Evolutionary conservation across 2,888 invertebrate species (phyloP).

Genomic region (Chrysopilus asiliformis): DNA sequence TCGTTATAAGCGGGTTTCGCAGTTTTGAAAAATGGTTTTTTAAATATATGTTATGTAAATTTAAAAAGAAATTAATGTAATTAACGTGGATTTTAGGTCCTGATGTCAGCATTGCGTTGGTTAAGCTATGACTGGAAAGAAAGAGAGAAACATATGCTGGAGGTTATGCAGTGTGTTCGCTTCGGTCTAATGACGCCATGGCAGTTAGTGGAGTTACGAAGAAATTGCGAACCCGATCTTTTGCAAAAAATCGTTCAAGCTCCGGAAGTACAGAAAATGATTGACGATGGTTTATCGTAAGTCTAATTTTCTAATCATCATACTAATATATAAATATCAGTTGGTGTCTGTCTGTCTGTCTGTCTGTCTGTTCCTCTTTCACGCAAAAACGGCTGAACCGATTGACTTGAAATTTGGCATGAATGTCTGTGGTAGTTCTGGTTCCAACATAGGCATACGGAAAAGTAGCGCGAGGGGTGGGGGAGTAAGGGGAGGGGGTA

Average conservation of each 20-base stretch:
- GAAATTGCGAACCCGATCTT: slow-evolving; percentile 58
- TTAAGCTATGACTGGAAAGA: slow-evolving; percentile 54
- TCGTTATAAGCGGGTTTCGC: too few species aligned
- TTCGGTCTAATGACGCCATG: slow-evolving; percentile 69
- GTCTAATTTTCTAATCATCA: too few species aligned
- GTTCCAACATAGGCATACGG: too few species aligned
- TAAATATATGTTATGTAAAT: background rate
- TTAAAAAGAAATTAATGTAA: background rate
- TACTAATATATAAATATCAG: too few species aligned
- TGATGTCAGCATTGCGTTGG: slow-evolving; percentile 73
- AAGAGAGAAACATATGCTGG: slow-evolving; percentile 42
- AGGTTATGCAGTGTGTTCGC: slow-evolving; percentile 56
- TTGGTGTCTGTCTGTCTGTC: too few species aligned
- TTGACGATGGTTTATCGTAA: slow-evolving; percentile 69
- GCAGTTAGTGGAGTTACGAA: slow-evolving; percentile 64
- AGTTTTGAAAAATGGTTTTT: background rate
- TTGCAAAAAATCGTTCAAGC: slow-evolving; percentile 54
- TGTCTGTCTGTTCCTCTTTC: too few species aligned
- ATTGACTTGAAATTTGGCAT: too few species aligned
- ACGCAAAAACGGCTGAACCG: too few species aligned
- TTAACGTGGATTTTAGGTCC: slow-evolving; percentile 38
- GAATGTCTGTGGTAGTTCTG: too few species aligned
- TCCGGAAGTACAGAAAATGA: slow-evolving; percentile 57
- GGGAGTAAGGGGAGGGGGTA: too few species aligned
- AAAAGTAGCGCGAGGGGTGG: too few species aligned